Percentiles rank a stretch among this genome's conserved stretches.
phyloP scores from a whole-genome alignment of 2,888 invertebrate genomes.

The Unio pictorum region DNA sequence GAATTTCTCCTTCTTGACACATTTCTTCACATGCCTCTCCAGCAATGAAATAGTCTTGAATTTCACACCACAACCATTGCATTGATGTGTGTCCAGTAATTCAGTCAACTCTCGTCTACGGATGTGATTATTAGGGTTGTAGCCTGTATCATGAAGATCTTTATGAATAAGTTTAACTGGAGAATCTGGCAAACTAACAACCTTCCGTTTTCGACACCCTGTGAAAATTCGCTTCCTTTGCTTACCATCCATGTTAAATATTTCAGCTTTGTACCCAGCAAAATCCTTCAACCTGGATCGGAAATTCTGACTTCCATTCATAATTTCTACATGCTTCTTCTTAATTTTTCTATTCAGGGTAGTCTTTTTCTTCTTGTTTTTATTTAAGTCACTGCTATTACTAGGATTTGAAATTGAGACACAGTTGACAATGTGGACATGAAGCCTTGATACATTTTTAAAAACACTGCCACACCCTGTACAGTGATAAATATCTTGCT shows the following conservation, averaged over 20 bases:
- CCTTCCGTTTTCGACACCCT: slow-evolving; percentile 28
- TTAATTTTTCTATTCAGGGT: slow-evolving; percentile 20
- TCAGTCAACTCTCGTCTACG: slow-evolving; percentile 72
- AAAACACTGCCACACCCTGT: slow-evolving; percentile 85
- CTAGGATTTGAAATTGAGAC: slow-evolving; percentile 34
- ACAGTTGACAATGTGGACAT: slow-evolving; percentile 91
- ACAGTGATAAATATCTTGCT: slow-evolving; percentile 73
- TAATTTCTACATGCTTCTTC: slow-evolving; percentile 19
- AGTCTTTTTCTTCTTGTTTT: slow-evolving; percentile 24
- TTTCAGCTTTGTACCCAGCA: slow-evolving; percentile 4
- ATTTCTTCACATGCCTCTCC: slow-evolving; percentile 65
- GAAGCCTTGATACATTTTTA: slow-evolving; percentile 81
- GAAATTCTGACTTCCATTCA: slow-evolving; percentile 13
- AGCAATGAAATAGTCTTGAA: slow-evolving; percentile 66
- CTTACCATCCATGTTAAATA: neutral
- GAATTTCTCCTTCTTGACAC: slow-evolving; percentile 61
- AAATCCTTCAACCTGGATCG: slow-evolving; percentile 13
- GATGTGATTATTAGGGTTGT: slow-evolving; percentile 72
- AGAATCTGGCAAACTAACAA: slow-evolving; percentile 20
- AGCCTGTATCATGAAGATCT: slow-evolving; percentile 13
- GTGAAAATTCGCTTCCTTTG: slow-evolving; percentile 29
- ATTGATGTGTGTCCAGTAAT: slow-evolving; percentile 70
- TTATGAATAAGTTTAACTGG: slow-evolving; percentile 17
- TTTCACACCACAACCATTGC: slow-evolving; percentile 65
- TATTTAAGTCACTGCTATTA: slow-evolving; percentile 13